Conservation (phyloP, 1,140 invertebrate genomes). For the Caenorhabditis inopinata region DNA sequence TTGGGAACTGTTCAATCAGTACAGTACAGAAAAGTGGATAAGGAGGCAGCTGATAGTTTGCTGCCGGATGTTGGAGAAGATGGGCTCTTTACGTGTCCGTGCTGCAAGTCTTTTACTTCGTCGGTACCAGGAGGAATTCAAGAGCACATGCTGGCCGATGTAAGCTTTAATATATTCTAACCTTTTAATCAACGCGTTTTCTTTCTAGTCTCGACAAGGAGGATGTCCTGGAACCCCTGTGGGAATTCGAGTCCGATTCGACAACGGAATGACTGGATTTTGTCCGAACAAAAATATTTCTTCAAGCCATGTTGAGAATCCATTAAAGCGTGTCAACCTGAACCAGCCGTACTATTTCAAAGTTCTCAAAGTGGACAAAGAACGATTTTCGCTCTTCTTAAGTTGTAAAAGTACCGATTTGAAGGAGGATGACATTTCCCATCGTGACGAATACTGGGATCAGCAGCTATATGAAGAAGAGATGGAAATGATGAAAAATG, state of each 20-base stretch:
- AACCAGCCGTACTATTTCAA: slow-evolving; percentile 87
- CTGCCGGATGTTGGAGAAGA: slow-evolving; percentile 85
- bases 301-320: not conserved
- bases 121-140: not conserved
- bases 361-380: slow-evolving; percentile 92
- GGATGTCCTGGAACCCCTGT: slow-evolving; percentile 91
- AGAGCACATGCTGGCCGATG: not conserved
- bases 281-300: slow-evolving; percentile 86
- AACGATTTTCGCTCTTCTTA: slow-evolving; percentile 88
- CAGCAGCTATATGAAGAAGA: slow-evolving; percentile 78
- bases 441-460: slow-evolving; percentile 89
- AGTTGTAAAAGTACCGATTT: slow-evolving; percentile 91
- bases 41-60: slow-evolving; percentile 68
- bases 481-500: slow-evolving; percentile 71
- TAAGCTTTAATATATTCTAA: not conserved
- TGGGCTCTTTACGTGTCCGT: slow-evolving; percentile 92
- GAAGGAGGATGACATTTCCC: slow-evolving; percentile 81
- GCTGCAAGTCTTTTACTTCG: slow-evolving; percentile 78
- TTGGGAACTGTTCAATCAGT: slow-evolving; percentile 16
- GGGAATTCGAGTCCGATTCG: slow-evolving; percentile 83
- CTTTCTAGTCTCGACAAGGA: slow-evolving; percentile 77
- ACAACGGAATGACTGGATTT: slow-evolving; percentile 91
- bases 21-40: slow-evolving; percentile 22
- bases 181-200: slow-evolving; percentile 72
- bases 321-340: slow-evolving; percentile 66